phyloP scores from a whole-genome alignment of 2,113 vertebrate species.

The Catharus bicknelli region DNA sequence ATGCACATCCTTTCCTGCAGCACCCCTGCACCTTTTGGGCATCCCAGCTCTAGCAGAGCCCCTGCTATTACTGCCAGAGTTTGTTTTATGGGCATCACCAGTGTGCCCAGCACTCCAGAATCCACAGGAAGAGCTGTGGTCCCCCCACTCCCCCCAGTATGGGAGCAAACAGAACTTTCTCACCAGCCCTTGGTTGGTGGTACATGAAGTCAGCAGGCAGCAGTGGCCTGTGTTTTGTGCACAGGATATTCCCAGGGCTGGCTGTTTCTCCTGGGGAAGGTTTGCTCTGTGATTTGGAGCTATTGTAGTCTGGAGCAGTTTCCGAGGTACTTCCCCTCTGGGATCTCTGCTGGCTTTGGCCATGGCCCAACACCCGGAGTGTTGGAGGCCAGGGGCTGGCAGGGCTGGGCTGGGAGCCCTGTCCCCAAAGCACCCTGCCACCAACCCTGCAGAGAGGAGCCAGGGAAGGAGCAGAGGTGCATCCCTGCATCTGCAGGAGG shows the following conservation, averaged over 20 bases:
- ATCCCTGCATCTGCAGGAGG: background rate
- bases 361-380: rapidly evolving
- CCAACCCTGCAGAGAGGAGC: background rate
- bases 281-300: conserved; percentile 36
- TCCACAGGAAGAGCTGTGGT: background rate
- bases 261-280: background rate
- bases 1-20: background rate
- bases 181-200: background rate
- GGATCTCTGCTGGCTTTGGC: conserved; percentile 53
- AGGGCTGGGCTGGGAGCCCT: background rate
- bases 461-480: background rate
- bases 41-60: background rate
- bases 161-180: conserved; percentile 24
- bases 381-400: background rate
- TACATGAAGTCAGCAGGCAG: background rate
- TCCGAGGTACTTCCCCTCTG: conserved; percentile 63
- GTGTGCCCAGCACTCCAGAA: background rate
- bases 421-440: background rate
- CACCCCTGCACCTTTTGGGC: background rate
- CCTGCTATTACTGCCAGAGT: background rate
- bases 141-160: background rate
- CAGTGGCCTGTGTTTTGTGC: conserved; percentile 11
- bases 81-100: background rate
- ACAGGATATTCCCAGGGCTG: conserved; percentile 64
- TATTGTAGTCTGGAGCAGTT: conserved; percentile 58